phyloP scores from a whole-genome alignment of 2,113 vertebrate genomes.

The Riparia riparia region DNA sequence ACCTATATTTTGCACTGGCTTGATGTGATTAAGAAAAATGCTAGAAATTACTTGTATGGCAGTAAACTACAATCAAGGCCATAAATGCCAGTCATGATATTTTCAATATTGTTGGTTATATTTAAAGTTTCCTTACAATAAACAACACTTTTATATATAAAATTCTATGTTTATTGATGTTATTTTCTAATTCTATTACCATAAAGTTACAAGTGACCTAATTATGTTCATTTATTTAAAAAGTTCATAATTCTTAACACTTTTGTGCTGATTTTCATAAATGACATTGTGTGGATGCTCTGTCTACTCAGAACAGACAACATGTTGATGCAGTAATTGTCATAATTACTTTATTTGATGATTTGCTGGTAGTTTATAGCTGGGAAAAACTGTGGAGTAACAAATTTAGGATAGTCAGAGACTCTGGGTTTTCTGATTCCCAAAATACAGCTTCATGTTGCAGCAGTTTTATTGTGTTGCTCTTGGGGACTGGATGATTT shows the following conservation, averaged over 20 bases:
- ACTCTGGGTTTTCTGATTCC: neutral
- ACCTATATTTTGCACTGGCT: slow-evolving; percentile 77
- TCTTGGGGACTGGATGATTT: neutral
- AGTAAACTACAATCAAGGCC: slow-evolving; percentile 77
- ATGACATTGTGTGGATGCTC: neutral
- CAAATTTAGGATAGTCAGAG: neutral
- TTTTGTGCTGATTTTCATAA: neutral
- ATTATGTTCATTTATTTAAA: neutral
- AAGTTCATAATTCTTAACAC: neutral
- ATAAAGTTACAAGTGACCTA: neutral
- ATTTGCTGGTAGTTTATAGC: neutral
- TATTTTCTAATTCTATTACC: slow-evolving; percentile 7
- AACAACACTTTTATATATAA: slow-evolving; percentile 89
- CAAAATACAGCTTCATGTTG: neutral
- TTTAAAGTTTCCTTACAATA: slow-evolving; percentile 95
- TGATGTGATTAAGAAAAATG: slow-evolving; percentile 75
- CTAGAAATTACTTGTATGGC: slow-evolving; percentile 77
- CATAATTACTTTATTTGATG: neutral
- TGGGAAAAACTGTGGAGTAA: neutral
- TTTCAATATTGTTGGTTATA: slow-evolving; percentile 85
- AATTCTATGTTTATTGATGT: neutral
- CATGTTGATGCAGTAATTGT: neutral
- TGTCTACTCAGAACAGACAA: neutral
- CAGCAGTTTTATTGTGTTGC: neutral
- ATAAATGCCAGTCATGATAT: slow-evolving; percentile 79